Conservation (phyloP, 1,140 invertebrate species). For the Drusus annulatus region DNA sequence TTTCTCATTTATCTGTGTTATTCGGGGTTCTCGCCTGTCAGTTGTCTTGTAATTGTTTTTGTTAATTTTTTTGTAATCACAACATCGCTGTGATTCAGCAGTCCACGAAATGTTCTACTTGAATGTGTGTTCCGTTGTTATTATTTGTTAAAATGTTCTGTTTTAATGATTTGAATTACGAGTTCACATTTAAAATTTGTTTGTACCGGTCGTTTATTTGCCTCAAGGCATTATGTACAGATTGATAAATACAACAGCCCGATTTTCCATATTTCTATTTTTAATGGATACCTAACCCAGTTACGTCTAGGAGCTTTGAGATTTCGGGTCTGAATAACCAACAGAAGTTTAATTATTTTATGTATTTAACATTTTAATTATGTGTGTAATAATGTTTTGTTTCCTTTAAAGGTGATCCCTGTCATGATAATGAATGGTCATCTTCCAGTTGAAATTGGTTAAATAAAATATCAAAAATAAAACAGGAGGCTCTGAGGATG, state of each 20-base stretch:
- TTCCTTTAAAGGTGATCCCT: constrained; percentile 67
- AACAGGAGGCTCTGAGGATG: constrained; percentile 72
- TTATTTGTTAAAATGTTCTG: too few species aligned
- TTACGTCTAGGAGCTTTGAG: constrained; percentile 77
- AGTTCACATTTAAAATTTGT: too few species aligned
- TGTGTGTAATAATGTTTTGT: background rate
- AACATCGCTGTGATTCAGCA: too few species aligned
- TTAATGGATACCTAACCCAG: constrained; percentile 76
- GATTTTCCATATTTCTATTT: constrained; percentile 60
- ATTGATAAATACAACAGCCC: background rate
- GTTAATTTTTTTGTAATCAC: too few species aligned
- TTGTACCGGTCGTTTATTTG: background rate
- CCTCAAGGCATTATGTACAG: constrained; percentile 7
- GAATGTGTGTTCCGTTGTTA: too few species aligned
- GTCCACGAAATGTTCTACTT: too few species aligned
- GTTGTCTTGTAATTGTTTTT: too few species aligned
- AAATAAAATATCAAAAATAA: constrained; percentile 72
- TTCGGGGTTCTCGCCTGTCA: too few species aligned
- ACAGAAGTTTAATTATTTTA: background rate
- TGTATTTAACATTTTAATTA: too few species aligned
- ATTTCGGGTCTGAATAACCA: constrained; percentile 66
- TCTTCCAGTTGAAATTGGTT: constrained; percentile 72
- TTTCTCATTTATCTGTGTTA: too few species aligned
- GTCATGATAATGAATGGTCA: constrained; percentile 71
- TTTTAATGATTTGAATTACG: too few species aligned